Percentiles rank a stretch among this genome's conserved stretches.
Evolutionary conservation across 35 echinoderm and acorn worm genomes (phyloP).

Genomic region (Diadema setosum): DNA sequence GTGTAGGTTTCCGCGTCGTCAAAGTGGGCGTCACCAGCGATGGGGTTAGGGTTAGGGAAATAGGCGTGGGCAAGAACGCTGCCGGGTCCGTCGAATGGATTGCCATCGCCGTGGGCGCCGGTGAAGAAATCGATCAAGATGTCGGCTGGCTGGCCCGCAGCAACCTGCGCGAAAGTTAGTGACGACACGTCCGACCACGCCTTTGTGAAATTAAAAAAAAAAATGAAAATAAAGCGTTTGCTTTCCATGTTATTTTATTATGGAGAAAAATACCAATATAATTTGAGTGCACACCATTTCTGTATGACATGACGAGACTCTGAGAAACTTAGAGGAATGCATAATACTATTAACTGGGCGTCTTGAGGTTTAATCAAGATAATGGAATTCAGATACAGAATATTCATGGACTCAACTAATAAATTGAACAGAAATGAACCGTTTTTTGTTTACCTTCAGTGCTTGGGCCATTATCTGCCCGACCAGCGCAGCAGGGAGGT

Average conservation of each 20-base stretch:
- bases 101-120: slow-evolving; percentile 48
- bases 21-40: slow-evolving; percentile 58
- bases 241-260: slow-evolving; percentile 32
- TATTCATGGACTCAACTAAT: background rate
- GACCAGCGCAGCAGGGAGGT: background rate
- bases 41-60: slow-evolving; percentile 22
- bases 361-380: no score
- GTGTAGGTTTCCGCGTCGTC: slow-evolving; percentile 79
- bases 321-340: no score
- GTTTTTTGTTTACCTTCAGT: slow-evolving; percentile 4
- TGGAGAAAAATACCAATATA: no score
- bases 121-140: slow-evolving; percentile 37
- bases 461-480: slow-evolving; percentile 20
- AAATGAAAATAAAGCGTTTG: background rate
- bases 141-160: slow-evolving; percentile 14
- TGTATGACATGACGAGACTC: no score
- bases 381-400: no score
- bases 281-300: no score
- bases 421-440: background rate
- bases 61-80: slow-evolving; percentile 76
- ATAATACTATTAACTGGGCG: no score
- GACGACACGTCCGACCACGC: slow-evolving; percentile 62
- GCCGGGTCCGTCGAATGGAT: slow-evolving; percentile 65
- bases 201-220: background rate
- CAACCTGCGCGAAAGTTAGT: slow-evolving; percentile 60